Evolutionary conservation across 2,797 vertebrate genomes (phyloP).

Genomic region (Darevskia nairensis): DNA sequence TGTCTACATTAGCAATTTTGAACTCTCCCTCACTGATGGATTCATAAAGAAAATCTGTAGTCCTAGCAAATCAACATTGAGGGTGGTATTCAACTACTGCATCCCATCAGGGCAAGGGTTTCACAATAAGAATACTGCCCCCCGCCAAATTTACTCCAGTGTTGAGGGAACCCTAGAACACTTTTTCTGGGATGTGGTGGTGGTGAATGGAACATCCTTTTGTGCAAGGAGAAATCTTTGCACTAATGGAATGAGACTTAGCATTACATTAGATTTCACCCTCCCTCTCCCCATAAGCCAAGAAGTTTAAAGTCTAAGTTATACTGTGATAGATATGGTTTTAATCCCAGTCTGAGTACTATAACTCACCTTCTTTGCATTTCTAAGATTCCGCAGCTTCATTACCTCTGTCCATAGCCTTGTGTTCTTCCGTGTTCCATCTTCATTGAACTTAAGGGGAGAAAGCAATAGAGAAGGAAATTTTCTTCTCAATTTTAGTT

Average conservation of each 20-base stretch:
- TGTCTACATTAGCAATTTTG: background rate
- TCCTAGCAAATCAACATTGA: background rate
- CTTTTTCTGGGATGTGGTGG: too few relatives aligned
- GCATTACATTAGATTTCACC: too few relatives aligned
- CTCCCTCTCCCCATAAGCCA: background rate
- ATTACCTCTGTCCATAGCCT: conserved; percentile 88
- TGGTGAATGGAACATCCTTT: too few relatives aligned
- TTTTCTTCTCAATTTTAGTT: background rate
- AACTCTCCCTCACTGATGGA: background rate
- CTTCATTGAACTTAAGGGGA: conserved; percentile 86
- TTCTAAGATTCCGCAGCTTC: conserved; percentile 88
- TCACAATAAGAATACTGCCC: too few relatives aligned
- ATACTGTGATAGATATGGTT: background rate
- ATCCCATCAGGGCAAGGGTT: too few relatives aligned
- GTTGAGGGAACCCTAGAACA: too few relatives aligned
- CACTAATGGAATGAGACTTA: too few relatives aligned
- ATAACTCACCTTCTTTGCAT: conserved; percentile 85
- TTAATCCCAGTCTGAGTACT: background rate
- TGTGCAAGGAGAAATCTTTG: too few relatives aligned
- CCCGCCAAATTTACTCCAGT: too few relatives aligned
- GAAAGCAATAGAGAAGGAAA: background rate
- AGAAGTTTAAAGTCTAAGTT: background rate
- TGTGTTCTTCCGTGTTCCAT: conserved; percentile 88
- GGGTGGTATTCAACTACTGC: too few relatives aligned
- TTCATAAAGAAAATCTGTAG: background rate